Conservation (phyloP, 1,140 invertebrate genomes). For the Argopecten irradians region DNA sequence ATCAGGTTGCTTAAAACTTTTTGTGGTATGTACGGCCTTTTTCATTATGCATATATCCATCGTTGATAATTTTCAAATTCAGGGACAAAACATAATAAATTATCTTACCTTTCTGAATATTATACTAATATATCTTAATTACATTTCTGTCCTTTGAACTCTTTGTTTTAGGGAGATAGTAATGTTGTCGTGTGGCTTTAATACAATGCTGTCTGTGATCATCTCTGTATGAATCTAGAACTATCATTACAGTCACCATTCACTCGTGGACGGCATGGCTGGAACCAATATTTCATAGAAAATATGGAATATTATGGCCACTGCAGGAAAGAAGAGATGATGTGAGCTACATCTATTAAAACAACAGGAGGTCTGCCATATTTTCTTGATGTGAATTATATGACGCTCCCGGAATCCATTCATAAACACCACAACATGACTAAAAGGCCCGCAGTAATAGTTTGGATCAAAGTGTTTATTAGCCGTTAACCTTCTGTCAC, state of each 20-base stretch:
- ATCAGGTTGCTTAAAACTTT: no score
- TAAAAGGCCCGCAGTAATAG: background rate
- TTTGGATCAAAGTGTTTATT: background rate
- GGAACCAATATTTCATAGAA: background rate
- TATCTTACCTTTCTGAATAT: background rate
- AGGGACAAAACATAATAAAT: no score
- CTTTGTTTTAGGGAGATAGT: background rate
- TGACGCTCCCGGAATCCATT: background rate
- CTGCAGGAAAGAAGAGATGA: background rate
- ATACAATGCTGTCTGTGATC: background rate
- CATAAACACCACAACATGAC: background rate
- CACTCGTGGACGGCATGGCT: background rate
- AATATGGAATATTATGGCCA: background rate
- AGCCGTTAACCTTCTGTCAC: background rate
- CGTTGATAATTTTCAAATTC: no score
- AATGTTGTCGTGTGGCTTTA: background rate
- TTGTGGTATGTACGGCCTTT: no score
- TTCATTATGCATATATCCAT: no score
- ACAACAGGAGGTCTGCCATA: background rate
- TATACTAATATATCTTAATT: background rate
- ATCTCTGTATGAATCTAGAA: background rate
- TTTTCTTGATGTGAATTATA: background rate
- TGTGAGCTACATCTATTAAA: background rate
- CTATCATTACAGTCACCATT: background rate
- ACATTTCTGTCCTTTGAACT: background rate